Base-by-base conservation (phyloP, 2,113 vertebrate species). In the Scomber scombrus region DNA sequence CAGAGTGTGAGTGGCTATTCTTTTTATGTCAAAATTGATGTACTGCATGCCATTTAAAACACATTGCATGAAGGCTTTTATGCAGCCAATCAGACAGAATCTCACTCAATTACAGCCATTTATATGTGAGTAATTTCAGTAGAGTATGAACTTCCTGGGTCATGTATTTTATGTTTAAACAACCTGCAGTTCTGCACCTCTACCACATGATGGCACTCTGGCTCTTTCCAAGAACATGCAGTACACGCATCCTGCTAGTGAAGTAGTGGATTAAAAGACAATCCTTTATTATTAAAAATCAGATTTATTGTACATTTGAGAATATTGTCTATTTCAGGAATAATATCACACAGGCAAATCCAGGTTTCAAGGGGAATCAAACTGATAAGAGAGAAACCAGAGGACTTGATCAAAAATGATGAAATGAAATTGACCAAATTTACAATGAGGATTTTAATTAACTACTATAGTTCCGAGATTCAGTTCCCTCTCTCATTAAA, bases 151-250 rank as follows among this genome's bases (percentile, higher is more conserved):
- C 43, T 13, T 58, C 11, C 52, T 40, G 7, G 21, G 8, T 7
- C 18, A 31, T 18, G n/a, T 10, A 19, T 15, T 60, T 40, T 4
- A 29, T 40, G 8, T 40, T 31, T 18, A 46, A 55, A 8, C 52
- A 3, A 2, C 1, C 11, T 89, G 88, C 81, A 89, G 31, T 72
- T 46, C 7, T 1, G 11, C 0, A 13, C 1, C 4, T 34, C 52
- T 5, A 23, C 90, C 93, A 93, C 91, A 88, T 80, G 92, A 80
- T 90, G 89, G 80, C 91, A 90, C 82, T 92, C 51, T 81, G 65
- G 77, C 57, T 90, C 91, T 91, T 82, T 65, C 72, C 56, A 4
- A 85, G 31, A 6, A 73, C 11, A n/a, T 0, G 0, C 8, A 6
- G 21, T 0, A 3, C 8, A 7, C 11, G 11, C 56, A 0, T 8